Base-by-base conservation (phyloP, 2,888 invertebrate species). In the Siphonodentalium dalli region DNA sequence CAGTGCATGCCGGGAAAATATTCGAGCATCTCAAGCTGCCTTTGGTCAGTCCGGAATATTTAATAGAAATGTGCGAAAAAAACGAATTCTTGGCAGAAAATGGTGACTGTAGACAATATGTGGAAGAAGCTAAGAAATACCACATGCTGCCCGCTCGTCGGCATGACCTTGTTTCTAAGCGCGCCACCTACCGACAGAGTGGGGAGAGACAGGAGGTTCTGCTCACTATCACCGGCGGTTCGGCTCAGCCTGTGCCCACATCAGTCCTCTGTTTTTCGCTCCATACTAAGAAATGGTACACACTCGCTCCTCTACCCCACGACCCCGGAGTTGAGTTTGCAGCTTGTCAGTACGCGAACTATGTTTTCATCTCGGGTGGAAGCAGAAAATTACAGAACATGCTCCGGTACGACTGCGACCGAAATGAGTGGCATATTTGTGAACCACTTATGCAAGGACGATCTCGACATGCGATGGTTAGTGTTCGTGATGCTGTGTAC, bases 1-100 rank as follows among this genome's bases (percentile, higher is more conserved):
- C 82, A 67, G 75, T 77, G 27, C 82, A 85, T 72, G 81, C 90
- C 8, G 54, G 59, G 21, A 54, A 56, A 8, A 61, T 74, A n/a
- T 50, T 74, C n/a, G 63, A 65, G 27, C 69, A 63, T 26, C 55
- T 76, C 8, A 63, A 74, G 1, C 63, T 76, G 35, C 65, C 69
- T 0, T 60, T 75, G 4, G 66, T 76, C 3, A 66, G 69, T 15
- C 61, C 71, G 3, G 70, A 70, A 42, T 72, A 70, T 38, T 52
- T 72, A 7, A 68, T 71, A n/a, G 58, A 66, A 46, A 57, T 66
- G 23, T 45, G 65, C 13, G 59, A 62, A 13, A 58, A 61, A 21
- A 62, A 65, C 26, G 44, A 54, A 24, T 56, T 64, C 13, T 44
- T 64, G 3, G 58, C 64, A 11, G 40, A 51, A 20, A 51, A 54